phyloP scores from a whole-genome alignment of 2,797 vertebrate species.

The Eulemur rubriventer region DNA sequence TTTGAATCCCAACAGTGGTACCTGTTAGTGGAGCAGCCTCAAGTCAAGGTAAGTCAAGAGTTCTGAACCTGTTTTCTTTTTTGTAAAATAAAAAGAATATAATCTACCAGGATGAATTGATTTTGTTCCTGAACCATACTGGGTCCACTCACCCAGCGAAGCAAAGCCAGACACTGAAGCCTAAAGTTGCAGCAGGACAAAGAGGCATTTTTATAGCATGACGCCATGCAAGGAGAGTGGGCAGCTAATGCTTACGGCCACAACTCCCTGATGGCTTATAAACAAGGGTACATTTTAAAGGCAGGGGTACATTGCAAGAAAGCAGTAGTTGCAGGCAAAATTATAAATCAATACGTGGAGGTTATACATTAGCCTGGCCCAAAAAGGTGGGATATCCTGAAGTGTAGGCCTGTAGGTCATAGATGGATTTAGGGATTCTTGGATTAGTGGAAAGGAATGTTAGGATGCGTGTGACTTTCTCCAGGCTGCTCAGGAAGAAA shows the following conservation, averaged over 20 bases:
- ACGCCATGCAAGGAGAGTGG: not conserved
- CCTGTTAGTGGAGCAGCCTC: not conserved
- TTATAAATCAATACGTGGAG: too few relatives aligned
- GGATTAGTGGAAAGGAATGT: not conserved
- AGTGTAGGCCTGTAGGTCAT: not conserved
- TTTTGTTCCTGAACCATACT: not conserved
- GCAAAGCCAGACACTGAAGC: not conserved
- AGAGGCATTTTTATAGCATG: not conserved
- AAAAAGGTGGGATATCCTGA: not conserved
- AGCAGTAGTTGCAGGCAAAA: not conserved
- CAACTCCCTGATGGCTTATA: not conserved
- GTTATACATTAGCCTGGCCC: not conserved
- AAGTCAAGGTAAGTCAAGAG: not conserved
- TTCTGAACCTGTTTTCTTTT: not conserved
- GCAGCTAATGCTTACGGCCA: not conserved
- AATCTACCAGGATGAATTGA: not conserved
- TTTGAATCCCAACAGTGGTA: not conserved
- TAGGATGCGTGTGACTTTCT: not conserved
- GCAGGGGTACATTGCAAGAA: not conserved
- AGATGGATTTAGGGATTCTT: not conserved
- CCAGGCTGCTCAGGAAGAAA: not conserved
- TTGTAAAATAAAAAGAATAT: not conserved
- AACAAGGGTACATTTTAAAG: not conserved
- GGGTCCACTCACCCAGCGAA: not conserved
- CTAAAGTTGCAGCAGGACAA: not conserved